phyloP scores from a whole-genome alignment of 2,888 invertebrate genomes.

The Drosophila pseudotalamancana region DNA sequence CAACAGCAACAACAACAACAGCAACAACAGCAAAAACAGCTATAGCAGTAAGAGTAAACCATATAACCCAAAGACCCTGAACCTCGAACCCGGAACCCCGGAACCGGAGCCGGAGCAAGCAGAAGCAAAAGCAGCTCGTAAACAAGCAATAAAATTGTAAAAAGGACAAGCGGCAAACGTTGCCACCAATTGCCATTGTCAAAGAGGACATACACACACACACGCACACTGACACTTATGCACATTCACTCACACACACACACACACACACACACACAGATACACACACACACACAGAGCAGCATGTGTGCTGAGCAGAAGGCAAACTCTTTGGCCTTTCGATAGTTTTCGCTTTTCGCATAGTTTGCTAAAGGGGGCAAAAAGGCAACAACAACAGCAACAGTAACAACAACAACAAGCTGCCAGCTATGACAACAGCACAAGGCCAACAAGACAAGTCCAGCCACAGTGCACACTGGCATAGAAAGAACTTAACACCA shows the following conservation, averaged over 20 bases:
- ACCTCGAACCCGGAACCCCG: neutral
- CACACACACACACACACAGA: constrained; percentile 12
- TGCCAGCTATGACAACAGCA: constrained; percentile 11
- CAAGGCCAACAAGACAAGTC: constrained; percentile 22
- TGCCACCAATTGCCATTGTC: constrained; percentile 75
- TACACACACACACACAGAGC: constrained; percentile 1
- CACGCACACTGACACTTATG: constrained; percentile 7
- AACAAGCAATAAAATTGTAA: constrained; percentile 80
- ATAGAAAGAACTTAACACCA: neutral
- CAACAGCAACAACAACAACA: constrained; percentile 39
- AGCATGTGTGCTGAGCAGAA: constrained; percentile 30
- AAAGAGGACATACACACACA: constrained; percentile 35
- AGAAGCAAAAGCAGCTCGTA: constrained; percentile 74
- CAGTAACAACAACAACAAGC: constrained; percentile 5
- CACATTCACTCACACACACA: constrained; percentile 6
- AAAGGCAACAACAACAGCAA: constrained; percentile 13
- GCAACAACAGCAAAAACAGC: constrained; percentile 23
- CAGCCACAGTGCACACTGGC: constrained; percentile 29
- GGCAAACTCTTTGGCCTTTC: constrained; percentile 52
- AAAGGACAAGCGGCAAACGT: constrained; percentile 73
- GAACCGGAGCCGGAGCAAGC: constrained; percentile 33
- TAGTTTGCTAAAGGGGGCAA: constrained; percentile 37
- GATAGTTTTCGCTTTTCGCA: constrained; percentile 64
- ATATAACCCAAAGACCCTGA: constrained; percentile 16
- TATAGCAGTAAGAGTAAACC: constrained; percentile 45